Evolutionary conservation across 2,797 vertebrate genomes (phyloP).

Genomic region (Gymnothorax javanicus): DNA sequence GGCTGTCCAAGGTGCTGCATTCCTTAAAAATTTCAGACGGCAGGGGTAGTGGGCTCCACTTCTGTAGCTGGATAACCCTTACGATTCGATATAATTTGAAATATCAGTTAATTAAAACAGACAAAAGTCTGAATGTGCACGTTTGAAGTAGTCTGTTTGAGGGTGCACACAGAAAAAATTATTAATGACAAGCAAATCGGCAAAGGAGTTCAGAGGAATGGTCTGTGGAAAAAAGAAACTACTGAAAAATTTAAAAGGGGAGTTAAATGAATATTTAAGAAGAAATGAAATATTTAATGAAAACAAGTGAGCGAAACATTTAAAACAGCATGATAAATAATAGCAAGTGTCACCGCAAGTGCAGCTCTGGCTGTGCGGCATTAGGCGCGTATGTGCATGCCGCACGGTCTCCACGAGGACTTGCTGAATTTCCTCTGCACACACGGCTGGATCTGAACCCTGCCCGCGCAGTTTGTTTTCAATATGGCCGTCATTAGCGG

Average conservation of each 20-base stretch:
- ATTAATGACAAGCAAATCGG: slow-evolving; percentile 78
- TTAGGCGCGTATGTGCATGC: slow-evolving; percentile 14
- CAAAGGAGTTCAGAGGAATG: slow-evolving; percentile 70
- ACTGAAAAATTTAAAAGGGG: slow-evolving; percentile 77
- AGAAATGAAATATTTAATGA: slow-evolving; percentile 80
- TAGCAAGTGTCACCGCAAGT: slow-evolving; percentile 61
- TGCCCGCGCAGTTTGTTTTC: slow-evolving; percentile 60
- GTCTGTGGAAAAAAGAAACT: slow-evolving; percentile 62
- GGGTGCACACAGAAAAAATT: slow-evolving; percentile 75
- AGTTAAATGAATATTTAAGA: slow-evolving; percentile 83
- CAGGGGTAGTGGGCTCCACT: slow-evolving; percentile 72
- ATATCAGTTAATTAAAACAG: slow-evolving; percentile 71
- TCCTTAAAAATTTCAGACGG: slow-evolving; percentile 67
- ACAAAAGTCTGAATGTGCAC: slow-evolving; percentile 79
- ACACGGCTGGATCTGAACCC: slow-evolving; percentile 45
- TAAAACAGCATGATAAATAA: slow-evolving; percentile 76
- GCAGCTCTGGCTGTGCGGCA: slow-evolving; percentile 45
- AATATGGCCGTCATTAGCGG: slow-evolving; percentile 56
- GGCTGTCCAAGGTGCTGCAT: slow-evolving; percentile 34
- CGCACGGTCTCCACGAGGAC: slow-evolving; percentile 56
- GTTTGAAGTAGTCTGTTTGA: slow-evolving; percentile 80
- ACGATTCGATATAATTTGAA: no score
- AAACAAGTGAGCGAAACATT: slow-evolving; percentile 82
- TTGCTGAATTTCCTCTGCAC: slow-evolving; percentile 44
- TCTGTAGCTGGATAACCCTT: slow-evolving; percentile 74